Evolutionary conservation across 2,888 invertebrate species (phyloP).

Genomic region (Tachina fera): DNA sequence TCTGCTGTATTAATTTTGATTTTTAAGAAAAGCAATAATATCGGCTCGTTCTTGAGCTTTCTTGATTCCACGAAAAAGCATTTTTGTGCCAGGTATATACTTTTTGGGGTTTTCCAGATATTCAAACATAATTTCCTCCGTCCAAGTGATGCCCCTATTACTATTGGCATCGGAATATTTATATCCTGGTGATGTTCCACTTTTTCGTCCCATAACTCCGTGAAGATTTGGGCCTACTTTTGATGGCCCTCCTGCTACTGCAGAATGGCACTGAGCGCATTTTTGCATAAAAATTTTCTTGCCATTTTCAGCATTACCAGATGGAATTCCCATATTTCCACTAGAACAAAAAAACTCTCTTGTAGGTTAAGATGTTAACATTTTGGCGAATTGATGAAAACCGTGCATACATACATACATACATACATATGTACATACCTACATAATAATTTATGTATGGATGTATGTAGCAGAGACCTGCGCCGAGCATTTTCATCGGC

Average conservation of each 20-base stretch:
- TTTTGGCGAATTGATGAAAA: too few species aligned
- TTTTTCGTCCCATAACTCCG: slow-evolving; percentile 96
- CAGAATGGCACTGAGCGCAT: slow-evolving; percentile 98
- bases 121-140: slow-evolving; percentile 93
- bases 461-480: too few species aligned
- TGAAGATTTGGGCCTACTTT: slow-evolving; percentile 98
- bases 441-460: too few species aligned
- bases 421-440: too few species aligned
- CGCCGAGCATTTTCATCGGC: too few species aligned
- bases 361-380: too few species aligned
- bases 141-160: slow-evolving; percentile 98
- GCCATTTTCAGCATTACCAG: slow-evolving; percentile 97
- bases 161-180: slow-evolving; percentile 97
- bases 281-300: slow-evolving; percentile 98
- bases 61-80: slow-evolving; percentile 99
- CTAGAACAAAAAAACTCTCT: background rate
- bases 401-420: too few species aligned
- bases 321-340: slow-evolving; percentile 89
- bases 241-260: slow-evolving; percentile 96
- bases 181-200: slow-evolving; percentile 95
- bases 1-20: slow-evolving; percentile 74
- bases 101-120: slow-evolving; percentile 99
- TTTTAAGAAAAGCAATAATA: slow-evolving; percentile 95
- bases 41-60: slow-evolving; percentile 97
- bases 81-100: slow-evolving; percentile 99